Evolutionary conservation across 2,113 vertebrate genomes (phyloP).

Genomic region (Plecturocebus donacophilus): DNA sequence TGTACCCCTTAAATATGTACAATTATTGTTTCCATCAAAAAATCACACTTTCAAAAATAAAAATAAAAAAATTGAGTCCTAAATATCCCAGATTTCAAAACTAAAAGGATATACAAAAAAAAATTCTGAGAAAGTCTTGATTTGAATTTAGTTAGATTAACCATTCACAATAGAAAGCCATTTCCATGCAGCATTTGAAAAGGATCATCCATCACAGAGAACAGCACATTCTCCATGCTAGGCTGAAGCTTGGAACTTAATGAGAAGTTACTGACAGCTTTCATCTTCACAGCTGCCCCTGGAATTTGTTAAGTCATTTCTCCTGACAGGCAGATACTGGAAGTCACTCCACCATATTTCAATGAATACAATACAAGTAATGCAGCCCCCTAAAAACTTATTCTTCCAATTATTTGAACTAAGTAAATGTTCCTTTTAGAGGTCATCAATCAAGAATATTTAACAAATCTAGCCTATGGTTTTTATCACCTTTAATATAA

Average conservation of each 20-base stretch:
- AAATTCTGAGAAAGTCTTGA: constrained; percentile 37
- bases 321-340: not conserved
- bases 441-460: not conserved
- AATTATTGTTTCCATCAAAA: not conserved
- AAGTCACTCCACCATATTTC: not conserved
- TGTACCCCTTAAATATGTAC: not conserved
- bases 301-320: constrained; percentile 19
- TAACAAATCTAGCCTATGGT: not conserved
- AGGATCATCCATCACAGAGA: not conserved
- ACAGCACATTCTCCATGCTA: constrained; percentile 19
- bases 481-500: constrained; percentile 45
- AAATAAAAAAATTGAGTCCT: not conserved
- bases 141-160: constrained; percentile 32
- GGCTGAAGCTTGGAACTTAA: constrained; percentile 34
- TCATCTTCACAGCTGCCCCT: not conserved
- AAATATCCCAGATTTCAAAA: constrained; percentile 34
- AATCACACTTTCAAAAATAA: not conserved
- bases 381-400: not conserved
- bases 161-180: constrained; percentile 35
- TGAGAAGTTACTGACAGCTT: constrained; percentile 45
- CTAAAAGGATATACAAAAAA: not conserved
- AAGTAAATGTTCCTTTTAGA: constrained; percentile 2
- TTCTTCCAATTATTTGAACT: not conserved
- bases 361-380: not conserved
- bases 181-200: not conserved